These are phyloP conservation scores for Andrena dorsata DNA, from an alignment of 2,888 invertebrate species.

Conservation along the genomic window DNA sequence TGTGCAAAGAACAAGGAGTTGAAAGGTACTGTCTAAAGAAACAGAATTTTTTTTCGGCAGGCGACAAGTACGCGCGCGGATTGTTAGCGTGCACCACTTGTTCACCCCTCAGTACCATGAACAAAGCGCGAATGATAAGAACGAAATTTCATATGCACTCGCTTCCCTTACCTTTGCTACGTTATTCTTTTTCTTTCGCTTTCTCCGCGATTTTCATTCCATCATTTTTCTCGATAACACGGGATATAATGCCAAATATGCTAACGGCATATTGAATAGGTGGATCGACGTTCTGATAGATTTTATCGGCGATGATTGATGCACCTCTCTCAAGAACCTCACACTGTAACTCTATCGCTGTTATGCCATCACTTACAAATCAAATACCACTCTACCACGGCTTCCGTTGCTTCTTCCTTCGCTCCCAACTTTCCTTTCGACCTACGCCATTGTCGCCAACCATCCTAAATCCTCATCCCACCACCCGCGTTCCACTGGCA, in stretches of 20 bases:
- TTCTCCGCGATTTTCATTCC: no score
- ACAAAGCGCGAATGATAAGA: constrained; percentile 21
- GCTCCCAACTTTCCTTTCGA: constrained; percentile 53
- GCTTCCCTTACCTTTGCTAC: background rate
- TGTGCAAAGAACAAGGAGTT: constrained; percentile 17
- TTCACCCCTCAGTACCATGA: constrained; percentile 1
- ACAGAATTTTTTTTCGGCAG: constrained; percentile 9
- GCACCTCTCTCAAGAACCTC: constrained; percentile 64
- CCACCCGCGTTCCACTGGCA: constrained; percentile 56
- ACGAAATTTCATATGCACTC: background rate
- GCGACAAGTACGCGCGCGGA: background rate
- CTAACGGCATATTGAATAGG: constrained; percentile 69
- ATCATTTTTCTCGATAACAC: constrained; percentile 6
- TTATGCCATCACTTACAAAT: constrained; percentile 46
- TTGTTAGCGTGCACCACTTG: background rate
- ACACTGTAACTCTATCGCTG: background rate
- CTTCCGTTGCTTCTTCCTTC: constrained; percentile 42
- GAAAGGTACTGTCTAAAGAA: constrained; percentile 13
- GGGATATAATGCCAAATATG: constrained; percentile 25
- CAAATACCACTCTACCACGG: constrained; percentile 57
- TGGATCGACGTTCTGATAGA: constrained; percentile 75
- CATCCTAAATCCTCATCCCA: constrained; percentile 47
- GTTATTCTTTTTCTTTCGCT: constrained; percentile 1
- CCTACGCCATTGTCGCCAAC: constrained; percentile 34
- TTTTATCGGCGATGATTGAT: constrained; percentile 81